A percentile compares a stretch with the other conserved stretches of the same genome.
Conservation (phyloP, 92 coral and sea anemone species). For the Galaxea fascicularis region DNA sequence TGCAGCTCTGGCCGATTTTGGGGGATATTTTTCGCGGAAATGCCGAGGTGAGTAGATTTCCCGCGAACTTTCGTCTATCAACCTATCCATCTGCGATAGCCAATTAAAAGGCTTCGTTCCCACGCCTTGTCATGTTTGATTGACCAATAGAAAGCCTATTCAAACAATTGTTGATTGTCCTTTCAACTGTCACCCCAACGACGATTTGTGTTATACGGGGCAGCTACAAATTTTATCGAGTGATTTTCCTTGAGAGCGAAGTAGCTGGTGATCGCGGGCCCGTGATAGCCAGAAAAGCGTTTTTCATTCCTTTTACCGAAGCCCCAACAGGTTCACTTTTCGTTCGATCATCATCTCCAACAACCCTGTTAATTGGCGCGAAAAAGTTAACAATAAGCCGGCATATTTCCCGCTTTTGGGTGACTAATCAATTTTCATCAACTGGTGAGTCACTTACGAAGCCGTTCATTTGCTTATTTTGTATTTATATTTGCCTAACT, state of each 20-base stretch:
- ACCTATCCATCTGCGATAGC: slow-evolving; percentile 39
- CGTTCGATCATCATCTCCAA: not conserved
- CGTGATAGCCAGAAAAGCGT: not conserved
- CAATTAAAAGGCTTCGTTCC: slow-evolving; percentile 80
- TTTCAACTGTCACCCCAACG: slow-evolving; percentile 26
- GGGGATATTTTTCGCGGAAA: slow-evolving; percentile 32
- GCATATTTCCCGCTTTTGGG: slow-evolving; percentile 32
- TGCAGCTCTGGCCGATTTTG: not conserved
- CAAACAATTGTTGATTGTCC: slow-evolving; percentile 57
- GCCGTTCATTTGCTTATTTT: slow-evolving; percentile 9
- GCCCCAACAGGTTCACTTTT: not conserved
- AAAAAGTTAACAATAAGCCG: not conserved
- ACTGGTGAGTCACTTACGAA: slow-evolving; percentile 31
- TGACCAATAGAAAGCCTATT: slow-evolving; percentile 71
- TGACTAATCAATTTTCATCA: not conserved
- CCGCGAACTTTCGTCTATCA: slow-evolving; percentile 47
- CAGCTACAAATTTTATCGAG: not conserved
- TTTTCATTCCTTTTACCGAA: not conserved
- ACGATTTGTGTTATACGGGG: not conserved
- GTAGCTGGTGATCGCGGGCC: not conserved
- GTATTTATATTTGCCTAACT: slow-evolving; percentile 40
- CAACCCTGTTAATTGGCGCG: slow-evolving; percentile 3
- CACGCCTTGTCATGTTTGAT: slow-evolving; percentile 83
- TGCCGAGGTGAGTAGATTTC: slow-evolving; percentile 44
- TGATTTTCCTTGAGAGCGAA: not conserved